Base-by-base conservation (phyloP, 2,888 invertebrate species). In the Candidula unifasciata region DNA sequence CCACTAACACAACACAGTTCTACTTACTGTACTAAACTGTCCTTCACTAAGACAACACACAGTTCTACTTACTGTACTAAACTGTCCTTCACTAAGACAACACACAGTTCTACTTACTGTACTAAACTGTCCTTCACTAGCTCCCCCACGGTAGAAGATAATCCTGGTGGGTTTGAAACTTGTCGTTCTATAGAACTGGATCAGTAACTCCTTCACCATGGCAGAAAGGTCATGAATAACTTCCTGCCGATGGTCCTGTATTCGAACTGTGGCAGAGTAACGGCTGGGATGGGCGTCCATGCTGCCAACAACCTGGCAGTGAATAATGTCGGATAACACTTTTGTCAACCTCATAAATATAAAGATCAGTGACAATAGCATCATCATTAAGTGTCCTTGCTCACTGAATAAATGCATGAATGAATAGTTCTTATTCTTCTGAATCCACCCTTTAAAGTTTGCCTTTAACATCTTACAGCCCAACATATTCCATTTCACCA, bases 211-310 rank as follows among this genome's bases (percentile, higher is more conserved):
- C 95, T 94, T 93, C 89, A 99, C 99, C 99, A 99, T 99, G 90
- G 97, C 97, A 93, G 98, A 97, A 92, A 99, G 95, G 94, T 99
- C 99, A 94, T 98, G 98, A 88, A 99, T 99, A 91, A 99, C 98
- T 95, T 99, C 99, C 95, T 99, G 99, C 88, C 99, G 95, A 94
- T 99, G 99, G 91, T 98, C 91, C 94, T 99, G 99, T 85, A 99
- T 99, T 82, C 99, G 94, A 79, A 99, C 99, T 1, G 99, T 99
- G 88, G 99, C 99, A 71, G 99, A 98, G 94, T 99, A 99, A 69
- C 99, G 96, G 88, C 98, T 98, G 8, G 99, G 99, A 95, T 99
- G 99, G 86, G 99, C 99, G 95, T 99, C 99, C 99, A 99, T 99
- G 88, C 98, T 98, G 88, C 98, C 99, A 24, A 99, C 99, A 82